A percentile compares a stretch with the other conserved stretches of the same genome.
phyloP scores from a whole-genome alignment of 2,797 vertebrate species.

The Holocentrus rufus region DNA sequence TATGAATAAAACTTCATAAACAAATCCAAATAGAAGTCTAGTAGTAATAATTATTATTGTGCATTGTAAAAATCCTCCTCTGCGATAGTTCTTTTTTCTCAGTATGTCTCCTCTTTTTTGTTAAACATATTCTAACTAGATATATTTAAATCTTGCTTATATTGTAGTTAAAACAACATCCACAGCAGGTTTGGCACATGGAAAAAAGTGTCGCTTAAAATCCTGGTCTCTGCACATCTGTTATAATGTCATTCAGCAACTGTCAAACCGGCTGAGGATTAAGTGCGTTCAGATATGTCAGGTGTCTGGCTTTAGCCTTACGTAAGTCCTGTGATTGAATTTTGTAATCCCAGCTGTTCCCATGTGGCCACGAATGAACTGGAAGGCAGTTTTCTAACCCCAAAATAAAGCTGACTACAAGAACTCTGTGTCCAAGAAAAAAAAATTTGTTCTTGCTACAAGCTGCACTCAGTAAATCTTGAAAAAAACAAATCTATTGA shows the following conservation, averaged over 20 bases:
- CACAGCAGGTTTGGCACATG: conserved; percentile 19
- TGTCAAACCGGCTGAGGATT: conserved; percentile 41
- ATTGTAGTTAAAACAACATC: neutral
- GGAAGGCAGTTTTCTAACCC: conserved; percentile 8
- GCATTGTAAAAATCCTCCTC: too few species aligned
- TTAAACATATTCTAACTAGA: too few species aligned
- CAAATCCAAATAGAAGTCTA: too few species aligned
- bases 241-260: conserved; percentile 33
- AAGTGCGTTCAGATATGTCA: conserved; percentile 44
- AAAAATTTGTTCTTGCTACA: conserved; percentile 3
- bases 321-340: conserved; percentile 36
- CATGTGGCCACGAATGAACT: conserved; percentile 18
- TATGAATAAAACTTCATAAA: too few species aligned
- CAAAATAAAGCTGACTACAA: neutral
- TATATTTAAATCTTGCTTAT: neutral
- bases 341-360: conserved; percentile 52
- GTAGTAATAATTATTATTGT: too few species aligned
- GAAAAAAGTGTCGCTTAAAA: neutral
- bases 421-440: conserved; percentile 15
- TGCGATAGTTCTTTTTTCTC: too few species aligned
- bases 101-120: too few species aligned
- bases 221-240: conserved; percentile 12
- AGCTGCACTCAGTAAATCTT: conserved; percentile 2
- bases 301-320: conserved; percentile 40
- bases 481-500: conserved; percentile 2